Base-by-base conservation (phyloP, 2,888 invertebrate genomes). In the Lissocephala sabroskyi region DNA sequence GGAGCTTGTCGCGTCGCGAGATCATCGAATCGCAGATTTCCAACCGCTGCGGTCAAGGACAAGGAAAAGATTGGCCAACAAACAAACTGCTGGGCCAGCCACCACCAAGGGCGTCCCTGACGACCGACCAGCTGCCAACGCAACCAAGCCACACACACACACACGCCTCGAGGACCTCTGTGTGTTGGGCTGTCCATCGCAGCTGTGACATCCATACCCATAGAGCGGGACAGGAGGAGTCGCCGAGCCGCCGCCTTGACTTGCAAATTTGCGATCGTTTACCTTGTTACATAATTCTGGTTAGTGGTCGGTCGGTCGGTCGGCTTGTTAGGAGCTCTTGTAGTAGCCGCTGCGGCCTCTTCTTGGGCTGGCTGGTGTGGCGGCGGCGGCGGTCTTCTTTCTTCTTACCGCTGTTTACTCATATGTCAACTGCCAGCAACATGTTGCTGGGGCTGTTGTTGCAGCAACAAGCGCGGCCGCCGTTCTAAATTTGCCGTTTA, bases 1-100 rank as follows among this genome's bases (percentile, higher is more conserved):
- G 85, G 44, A 92, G 84, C 81, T 92, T 91, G 71, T 92, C 92
- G 65, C 90, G 86, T 52, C 89, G 86, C 5, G 92, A 90, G 75
- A 92, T 85, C 92, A 92, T 90, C 26, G 28, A n/a, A n/a, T n/a
- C n/a, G n/a, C n/a, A n/a, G n/a, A n/a, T n/a, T n/a, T n/a, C n/a
- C 23, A 23, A 23, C 23, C 7, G 23, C 4, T 23, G n/a, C n/a
- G n/a, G n/a, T n/a, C n/a, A n/a, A n/a, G n/a, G 7, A 23, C 7
- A 23, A 3, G 7, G 23, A 23, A 23, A 23, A 7, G 23, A 23
- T 30, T 50, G 42, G 23, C 41, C 56, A 61, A 56, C 73, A 76
- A 67, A 70, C 67, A 58, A 64, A 49, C n/a, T n/a, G n/a, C n/a
- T n/a, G n/a, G n/a, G n/a, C n/a, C n/a, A n/a, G n/a, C n/a, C n/a